Base-by-base conservation (phyloP, 2,797 vertebrate species). In the Mallotus villosus region DNA sequence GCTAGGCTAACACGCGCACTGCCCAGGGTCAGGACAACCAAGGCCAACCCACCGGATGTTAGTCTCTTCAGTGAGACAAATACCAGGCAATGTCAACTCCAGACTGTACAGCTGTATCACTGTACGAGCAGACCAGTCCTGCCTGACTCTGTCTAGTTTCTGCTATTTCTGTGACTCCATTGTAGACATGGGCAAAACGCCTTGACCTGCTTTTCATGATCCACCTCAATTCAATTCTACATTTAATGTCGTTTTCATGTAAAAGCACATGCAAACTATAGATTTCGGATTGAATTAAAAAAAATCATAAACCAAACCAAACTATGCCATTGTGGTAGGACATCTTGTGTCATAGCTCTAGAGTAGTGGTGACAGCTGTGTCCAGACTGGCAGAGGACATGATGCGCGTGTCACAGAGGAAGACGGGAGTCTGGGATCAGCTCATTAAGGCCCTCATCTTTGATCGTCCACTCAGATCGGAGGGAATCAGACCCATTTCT, bases 381-480 rank as follows among this genome's bases (percentile, higher is more conserved):
- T 73, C 66, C 63, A 76, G 71, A 75, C 78, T 74, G 63, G 61
- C 57, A 70, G 68, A 63, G 76, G 72, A 76, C 81, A 17, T 84
- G 14, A 75, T 80, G 82, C 19, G 51, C 60, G 81, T 81, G 82
- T 85, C 86, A 87, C 55, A 60, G 74, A 84, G 76, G 79, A 76
- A 68, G 83, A 84, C 82, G 74, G 71, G 5, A 86, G 87, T 73
- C 78, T 68, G 82, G 86, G 87, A 90, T 90, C 88, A 85, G 70
- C 86, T 88, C 87, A 91, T 91, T 91, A 89, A 85, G 84, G 80
- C 46, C 22, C 66, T 63, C 83, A 78, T 85, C 82, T 89, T 91
- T 87, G 84, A 91, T 90, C 85, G 25, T 17, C 66, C 46, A 32
- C 58, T 76, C 65, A 78, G 68, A 74, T 81, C 69, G 74, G 58